Evolutionary conservation across 2,888 invertebrate genomes (phyloP), one percentile per base, ranked within the genome.

Genomic region (Sialis lutaria): DNA sequence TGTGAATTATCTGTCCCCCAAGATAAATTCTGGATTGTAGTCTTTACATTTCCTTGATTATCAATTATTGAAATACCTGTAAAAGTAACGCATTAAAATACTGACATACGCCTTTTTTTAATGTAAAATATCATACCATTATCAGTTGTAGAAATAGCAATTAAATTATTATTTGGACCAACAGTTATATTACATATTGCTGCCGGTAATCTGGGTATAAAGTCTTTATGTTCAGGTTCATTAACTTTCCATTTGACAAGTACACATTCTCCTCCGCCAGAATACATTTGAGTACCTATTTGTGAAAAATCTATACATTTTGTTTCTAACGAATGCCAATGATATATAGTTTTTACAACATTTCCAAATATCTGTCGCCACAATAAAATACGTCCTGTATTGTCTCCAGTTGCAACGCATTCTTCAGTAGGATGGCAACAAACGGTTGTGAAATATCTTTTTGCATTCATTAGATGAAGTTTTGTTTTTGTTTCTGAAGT

Each of bases 301-400:
- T 59, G 55, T 8, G 84, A 77, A 57, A 85, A 87, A 1, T 68
- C 65, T 10, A 88, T 58, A 57, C 79, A 75, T 41, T 70, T 68
- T 1, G 86, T 77, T 33, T 78, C 72, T 43, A 83, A 67, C 5
- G 78, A 75, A 63, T 88, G 88, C 88, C 88, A 88, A 60, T 87
- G 86, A 56, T 73, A 75, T 2, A 73, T 60, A 1, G 73, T 64
- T 56, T 71, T 65, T 7, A 57, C 51, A 39, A 58, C 57, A 8
- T 44, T 13, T 9, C 45, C 43, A 46, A 58, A 63, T 43, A 76
- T 61, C 48, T 67, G 63, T 44, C 67, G 73, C 79, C 82, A 84
- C 8, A 82, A 57, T 12, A 75, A 56, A 12, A 84, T 70, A 48
- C 75, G 67, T 1, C 87, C 87, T 37, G 64, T 63, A 35, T 64